phyloP scores from a whole-genome alignment of 2,797 vertebrate species.

The Alfaro cultratus region DNA sequence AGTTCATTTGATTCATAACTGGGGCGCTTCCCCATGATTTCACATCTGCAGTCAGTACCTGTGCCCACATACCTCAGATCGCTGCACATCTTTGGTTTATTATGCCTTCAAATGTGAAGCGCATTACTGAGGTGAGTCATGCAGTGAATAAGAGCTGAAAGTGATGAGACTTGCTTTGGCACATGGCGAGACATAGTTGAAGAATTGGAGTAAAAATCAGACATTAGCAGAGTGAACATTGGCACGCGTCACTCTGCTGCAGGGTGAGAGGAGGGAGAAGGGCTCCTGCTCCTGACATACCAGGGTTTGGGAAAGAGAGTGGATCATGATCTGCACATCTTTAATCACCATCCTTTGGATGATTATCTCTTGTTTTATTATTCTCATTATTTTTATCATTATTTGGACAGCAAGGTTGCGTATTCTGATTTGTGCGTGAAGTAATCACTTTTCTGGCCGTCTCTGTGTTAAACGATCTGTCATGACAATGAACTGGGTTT shows the following conservation, averaged over 20 bases:
- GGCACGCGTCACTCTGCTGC: slow-evolving; percentile 38
- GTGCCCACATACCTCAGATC: slow-evolving; percentile 7
- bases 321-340: slow-evolving; percentile 6
- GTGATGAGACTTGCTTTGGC: slow-evolving; percentile 17
- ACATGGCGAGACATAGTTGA: slow-evolving; percentile 11
- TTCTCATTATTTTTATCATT: too few species aligned
- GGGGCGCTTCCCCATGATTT: not conserved
- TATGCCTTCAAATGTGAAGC: slow-evolving; percentile 24
- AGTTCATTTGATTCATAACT: not conserved
- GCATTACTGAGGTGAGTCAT: slow-evolving; percentile 50
- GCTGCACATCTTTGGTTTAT: not conserved
- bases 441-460: not conserved
- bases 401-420: not conserved
- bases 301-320: slow-evolving; percentile 34
- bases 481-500: not conserved
- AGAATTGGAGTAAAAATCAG: slow-evolving; percentile 29
- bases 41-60: not conserved
- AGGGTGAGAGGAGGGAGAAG: slow-evolving; percentile 13
- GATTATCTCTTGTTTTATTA: not conserved
- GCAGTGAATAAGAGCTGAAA: slow-evolving; percentile 32
- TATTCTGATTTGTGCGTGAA: not conserved
- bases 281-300: slow-evolving; percentile 33
- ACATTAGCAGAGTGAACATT: slow-evolving; percentile 24
- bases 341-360: not conserved
- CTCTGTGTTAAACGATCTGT: not conserved